Evolutionary conservation across 2,113 vertebrate genomes (phyloP).

Genomic region (Camelus dromedarius): DNA sequence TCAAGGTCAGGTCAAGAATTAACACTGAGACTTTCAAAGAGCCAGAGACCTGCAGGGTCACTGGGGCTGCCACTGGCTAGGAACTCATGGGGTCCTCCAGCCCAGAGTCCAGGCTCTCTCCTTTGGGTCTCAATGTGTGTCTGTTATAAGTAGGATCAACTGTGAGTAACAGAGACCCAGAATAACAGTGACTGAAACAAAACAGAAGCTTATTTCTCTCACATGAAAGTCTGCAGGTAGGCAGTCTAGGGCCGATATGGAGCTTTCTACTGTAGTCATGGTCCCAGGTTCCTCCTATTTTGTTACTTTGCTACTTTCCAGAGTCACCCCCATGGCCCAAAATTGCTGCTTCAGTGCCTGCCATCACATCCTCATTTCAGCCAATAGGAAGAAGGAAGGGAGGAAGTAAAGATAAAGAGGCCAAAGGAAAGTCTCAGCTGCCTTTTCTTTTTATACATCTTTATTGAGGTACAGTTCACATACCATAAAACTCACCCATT

Average conservation of each 20-base stretch:
- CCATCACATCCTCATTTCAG: not conserved
- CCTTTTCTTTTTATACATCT: not conserved
- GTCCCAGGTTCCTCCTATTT: not conserved
- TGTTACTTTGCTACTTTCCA: not conserved
- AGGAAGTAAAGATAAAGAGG: not conserved
- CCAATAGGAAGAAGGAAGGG: not conserved
- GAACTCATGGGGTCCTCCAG: not conserved
- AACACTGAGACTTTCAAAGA: not conserved
- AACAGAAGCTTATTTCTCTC: not conserved
- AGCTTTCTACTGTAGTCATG: not conserved
- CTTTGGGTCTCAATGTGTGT: not conserved
- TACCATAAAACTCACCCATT: not conserved
- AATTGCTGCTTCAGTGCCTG: not conserved
- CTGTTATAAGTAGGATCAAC: not conserved
- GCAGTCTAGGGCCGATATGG: not conserved
- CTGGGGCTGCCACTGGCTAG: not conserved
- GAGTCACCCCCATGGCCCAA: not conserved
- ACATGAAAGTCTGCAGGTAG: not conserved
- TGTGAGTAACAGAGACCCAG: not conserved
- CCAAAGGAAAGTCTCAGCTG: not conserved
- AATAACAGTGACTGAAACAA: not conserved
- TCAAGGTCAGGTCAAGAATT: not conserved
- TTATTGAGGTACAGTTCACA: not conserved
- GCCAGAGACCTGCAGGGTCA: not conserved
- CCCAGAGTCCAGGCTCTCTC: not conserved